A percentile compares a stretch with the other conserved stretches of the same genome.
These are phyloP conservation scores for Poecilia gillii DNA, from an alignment of 2,797 vertebrate genomes.

Conservation along the genomic window DNA sequence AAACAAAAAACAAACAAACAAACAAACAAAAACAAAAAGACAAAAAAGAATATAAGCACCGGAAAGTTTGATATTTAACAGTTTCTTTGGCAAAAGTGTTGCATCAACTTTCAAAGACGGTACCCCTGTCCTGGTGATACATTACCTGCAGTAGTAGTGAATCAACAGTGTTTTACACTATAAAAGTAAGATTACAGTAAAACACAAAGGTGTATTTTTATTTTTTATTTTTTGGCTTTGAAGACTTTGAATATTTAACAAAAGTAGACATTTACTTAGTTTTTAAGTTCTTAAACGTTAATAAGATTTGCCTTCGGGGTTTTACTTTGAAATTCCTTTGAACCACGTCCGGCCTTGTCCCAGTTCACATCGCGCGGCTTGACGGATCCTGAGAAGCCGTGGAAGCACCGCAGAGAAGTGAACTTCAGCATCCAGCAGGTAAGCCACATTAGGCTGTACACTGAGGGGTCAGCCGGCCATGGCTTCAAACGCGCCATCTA, in stretches of 20 bases:
- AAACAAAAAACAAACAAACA: too few relatives aligned
- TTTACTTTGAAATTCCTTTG: constrained; percentile 34
- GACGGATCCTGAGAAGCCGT: constrained; percentile 43
- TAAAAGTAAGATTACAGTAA: not conserved
- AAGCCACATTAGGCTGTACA: constrained; percentile 27
- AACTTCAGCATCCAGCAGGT: constrained; percentile 79
- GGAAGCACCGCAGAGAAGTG: constrained; percentile 74
- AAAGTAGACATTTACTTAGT: not conserved
- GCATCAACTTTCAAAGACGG: constrained; percentile 50
- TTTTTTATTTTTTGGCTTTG: not conserved
- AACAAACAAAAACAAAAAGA: not conserved
- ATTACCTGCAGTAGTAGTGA: not conserved
- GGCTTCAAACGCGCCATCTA: not conserved
- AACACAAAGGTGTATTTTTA: not conserved
- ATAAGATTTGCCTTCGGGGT: not conserved
- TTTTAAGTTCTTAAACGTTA: not conserved
- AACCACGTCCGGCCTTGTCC: not conserved
- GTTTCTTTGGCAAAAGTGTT: constrained; percentile 29
- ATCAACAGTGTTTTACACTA: not conserved
- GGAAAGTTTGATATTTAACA: not conserved
- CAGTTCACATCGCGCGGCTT: constrained; percentile 8
- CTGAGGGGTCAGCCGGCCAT: constrained; percentile 4
- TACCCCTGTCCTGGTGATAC: too few relatives aligned
- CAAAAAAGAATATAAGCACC: not conserved
- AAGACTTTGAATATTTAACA: not conserved